Evolutionary conservation across 2,113 vertebrate genomes (phyloP).

Genomic region (Camelus bactrianus): DNA sequence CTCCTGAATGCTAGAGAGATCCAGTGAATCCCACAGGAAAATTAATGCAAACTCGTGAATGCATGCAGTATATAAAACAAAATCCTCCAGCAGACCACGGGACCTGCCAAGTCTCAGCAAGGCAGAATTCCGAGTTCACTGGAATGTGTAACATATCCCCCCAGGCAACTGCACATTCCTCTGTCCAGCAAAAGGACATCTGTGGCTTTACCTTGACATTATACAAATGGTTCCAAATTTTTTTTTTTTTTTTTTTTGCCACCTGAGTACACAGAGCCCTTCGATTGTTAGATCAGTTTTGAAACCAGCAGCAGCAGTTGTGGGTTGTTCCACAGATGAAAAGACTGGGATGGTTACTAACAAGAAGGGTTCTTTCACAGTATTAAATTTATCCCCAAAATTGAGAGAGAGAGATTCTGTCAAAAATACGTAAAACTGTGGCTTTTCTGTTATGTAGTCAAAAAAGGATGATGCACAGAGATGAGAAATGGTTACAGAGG

Average conservation of each 20-base stretch:
- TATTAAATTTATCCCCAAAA: background rate
- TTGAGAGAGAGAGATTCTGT: background rate
- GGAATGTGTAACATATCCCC: background rate
- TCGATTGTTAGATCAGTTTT: background rate
- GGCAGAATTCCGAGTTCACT: background rate
- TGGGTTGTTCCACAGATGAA: background rate
- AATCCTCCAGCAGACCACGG: background rate
- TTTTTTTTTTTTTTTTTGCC: background rate
- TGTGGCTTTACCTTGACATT: background rate
- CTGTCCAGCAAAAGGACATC: background rate
- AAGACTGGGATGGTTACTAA: background rate
- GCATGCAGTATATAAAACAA: background rate
- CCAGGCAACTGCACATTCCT: background rate
- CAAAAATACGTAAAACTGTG: conserved; percentile 30
- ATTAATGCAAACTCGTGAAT: background rate
- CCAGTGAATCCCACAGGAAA: background rate
- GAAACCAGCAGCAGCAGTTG: background rate
- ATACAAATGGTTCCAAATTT: background rate
- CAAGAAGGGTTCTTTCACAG: background rate
- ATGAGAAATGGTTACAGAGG: background rate
- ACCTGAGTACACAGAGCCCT: background rate
- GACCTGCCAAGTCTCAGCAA: background rate
- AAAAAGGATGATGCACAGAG: background rate
- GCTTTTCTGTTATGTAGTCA: background rate
- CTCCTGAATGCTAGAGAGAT: background rate